Percentiles rank a stretch among this genome's conserved stretches.
Evolutionary conservation across 2,113 vertebrate genomes (phyloP).

Genomic region (Vimba vimba): DNA sequence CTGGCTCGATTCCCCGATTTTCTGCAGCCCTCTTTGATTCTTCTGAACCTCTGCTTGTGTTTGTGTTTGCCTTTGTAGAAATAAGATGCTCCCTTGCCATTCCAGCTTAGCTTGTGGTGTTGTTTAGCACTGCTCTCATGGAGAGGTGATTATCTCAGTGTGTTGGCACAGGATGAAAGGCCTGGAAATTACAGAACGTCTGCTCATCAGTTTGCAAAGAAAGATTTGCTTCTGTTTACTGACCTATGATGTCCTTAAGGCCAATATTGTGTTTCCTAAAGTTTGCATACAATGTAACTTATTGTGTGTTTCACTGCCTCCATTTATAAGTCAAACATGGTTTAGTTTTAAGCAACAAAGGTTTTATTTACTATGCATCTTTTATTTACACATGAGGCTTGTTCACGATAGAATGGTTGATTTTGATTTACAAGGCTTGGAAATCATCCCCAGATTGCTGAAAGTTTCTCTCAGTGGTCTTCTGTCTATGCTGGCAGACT

Average conservation of each 20-base stretch:
- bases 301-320: neutral
- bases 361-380: neutral
- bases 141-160: conserved; percentile 43
- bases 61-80: conserved; percentile 34
- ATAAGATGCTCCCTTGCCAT: conserved; percentile 33
- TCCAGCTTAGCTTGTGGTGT: conserved; percentile 30
- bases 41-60: neutral
- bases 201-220: conserved; percentile 25
- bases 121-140: conserved; percentile 26
- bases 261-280: neutral
- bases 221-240: conserved; percentile 27
- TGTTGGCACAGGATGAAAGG: conserved; percentile 39
- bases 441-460: neutral
- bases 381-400: neutral
- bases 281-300: conserved; percentile 3
- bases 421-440: neutral
- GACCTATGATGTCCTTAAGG: conserved; percentile 10
- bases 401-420: neutral
- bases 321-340: neutral
- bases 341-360: neutral
- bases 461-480: conserved; percentile 10
- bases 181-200: conserved; percentile 30
- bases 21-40: neutral
- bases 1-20: neutral
- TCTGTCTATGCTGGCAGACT: conserved; percentile 14